Conservation (phyloP, 2,888 invertebrate species). For the Microplitis deprimator region DNA sequence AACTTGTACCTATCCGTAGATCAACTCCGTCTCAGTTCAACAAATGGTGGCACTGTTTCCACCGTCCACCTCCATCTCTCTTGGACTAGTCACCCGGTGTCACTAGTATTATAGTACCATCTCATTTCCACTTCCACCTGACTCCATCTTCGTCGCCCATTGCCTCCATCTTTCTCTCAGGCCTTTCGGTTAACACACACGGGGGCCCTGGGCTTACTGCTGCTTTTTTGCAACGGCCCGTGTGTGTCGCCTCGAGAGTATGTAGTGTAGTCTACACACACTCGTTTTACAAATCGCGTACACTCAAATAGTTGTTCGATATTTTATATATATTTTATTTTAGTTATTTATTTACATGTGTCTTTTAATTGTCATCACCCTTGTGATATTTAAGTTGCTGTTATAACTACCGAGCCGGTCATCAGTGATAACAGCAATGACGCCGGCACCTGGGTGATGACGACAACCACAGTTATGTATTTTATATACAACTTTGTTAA, state of each 20-base stretch:
- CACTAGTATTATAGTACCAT: conserved; percentile 18
- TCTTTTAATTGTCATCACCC: conserved; percentile 26
- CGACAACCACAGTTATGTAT: conserved; percentile 34
- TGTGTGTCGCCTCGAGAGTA: conserved; percentile 42
- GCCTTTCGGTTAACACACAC: conserved; percentile 44
- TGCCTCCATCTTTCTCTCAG: conserved; percentile 48
- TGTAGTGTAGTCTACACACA: background rate
- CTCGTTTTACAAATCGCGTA: conserved; percentile 24
- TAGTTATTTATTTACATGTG: background rate
- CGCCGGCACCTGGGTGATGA: conserved; percentile 42
- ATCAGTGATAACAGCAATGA: conserved; percentile 31
- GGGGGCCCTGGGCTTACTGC: conserved; percentile 70
- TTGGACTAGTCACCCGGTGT: conserved; percentile 36
- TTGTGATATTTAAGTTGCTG: conserved; percentile 33
- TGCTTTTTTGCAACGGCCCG: conserved; percentile 56
- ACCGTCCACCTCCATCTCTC: conserved; percentile 42
- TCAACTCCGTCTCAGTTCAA: background rate
- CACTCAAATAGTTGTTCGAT: conserved; percentile 5
- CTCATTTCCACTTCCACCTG: conserved; percentile 44
- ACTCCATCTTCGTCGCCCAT: conserved; percentile 50
- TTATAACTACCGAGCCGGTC: conserved; percentile 35
- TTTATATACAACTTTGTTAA: background rate
- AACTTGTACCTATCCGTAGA: background rate
- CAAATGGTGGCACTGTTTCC: conserved; percentile 24
- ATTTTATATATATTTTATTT: conserved; percentile 25